Conservation (phyloP, 2,113 vertebrate genomes). For the Grallaria varia region DNA sequence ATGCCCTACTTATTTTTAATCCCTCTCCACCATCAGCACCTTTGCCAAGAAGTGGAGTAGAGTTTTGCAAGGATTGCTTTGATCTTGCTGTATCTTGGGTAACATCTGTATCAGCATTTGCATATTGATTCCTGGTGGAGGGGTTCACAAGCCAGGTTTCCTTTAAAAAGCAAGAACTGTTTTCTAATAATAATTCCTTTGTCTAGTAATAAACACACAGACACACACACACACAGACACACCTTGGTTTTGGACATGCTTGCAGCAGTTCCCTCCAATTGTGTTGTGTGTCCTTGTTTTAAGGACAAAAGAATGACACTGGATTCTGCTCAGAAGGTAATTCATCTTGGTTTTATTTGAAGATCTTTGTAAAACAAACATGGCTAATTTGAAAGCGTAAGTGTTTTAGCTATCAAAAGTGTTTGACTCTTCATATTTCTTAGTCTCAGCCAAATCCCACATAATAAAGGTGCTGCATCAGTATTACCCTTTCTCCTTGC, state of each 20-base stretch:
- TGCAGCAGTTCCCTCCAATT: background rate
- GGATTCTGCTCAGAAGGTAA: background rate
- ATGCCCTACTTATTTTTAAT: constrained; percentile 42
- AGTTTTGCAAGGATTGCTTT: constrained; percentile 1
- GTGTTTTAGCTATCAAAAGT: background rate
- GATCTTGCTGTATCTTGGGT: constrained; percentile 2
- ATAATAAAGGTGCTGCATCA: background rate
- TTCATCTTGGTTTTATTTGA: background rate
- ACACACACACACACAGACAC: background rate
- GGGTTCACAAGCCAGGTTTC: background rate
- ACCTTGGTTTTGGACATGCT: background rate
- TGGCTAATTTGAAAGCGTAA: background rate
- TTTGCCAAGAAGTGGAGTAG: background rate
- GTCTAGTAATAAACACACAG: background rate
- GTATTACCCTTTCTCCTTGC: background rate
- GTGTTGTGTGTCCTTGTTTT: background rate
- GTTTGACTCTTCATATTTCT: background rate
- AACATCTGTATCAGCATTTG: background rate
- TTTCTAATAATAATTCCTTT: constrained; percentile 1
- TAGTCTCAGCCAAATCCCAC: background rate
- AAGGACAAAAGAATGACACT: background rate
- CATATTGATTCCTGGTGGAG: background rate
- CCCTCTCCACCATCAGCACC: background rate
- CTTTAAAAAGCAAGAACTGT: background rate
- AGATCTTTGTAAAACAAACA: background rate